Base-by-base conservation (phyloP, 2,113 vertebrate genomes). In the Spilogale gracilis region DNA sequence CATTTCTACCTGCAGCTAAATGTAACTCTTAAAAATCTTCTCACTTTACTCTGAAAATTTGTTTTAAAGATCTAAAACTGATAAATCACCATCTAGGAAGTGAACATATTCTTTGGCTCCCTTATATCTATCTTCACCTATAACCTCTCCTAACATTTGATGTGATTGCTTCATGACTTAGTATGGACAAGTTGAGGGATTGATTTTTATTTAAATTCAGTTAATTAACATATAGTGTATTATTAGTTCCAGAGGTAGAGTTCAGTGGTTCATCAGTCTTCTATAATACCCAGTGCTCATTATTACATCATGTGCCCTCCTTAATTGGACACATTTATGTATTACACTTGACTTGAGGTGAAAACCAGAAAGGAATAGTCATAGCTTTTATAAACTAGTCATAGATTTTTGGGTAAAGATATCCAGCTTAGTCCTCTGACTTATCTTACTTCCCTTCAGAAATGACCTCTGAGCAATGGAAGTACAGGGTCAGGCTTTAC, bases 381-480 rank as follows among this genome's bases (percentile, higher is more conserved):
- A 67, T 0, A 90, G 86, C 85, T 69, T 50, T 73, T 91, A 82
- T 90, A 21, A 86, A 74, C 60, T 16, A 50, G 60, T 87, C 65
- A 17, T 80, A 76, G 45, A 83, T 84, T 61, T 97, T 87, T 78
- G 95, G 23, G 85, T 76, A 85, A 92, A 74, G 92, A 52, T 60
- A 67, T 81, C 54, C 58, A 94, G 1, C 45, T 76, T 0, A 92
- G 78, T 86, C 71, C 73, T 95, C 83, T 96, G 27, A 54, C 83
- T 63, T 96, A 82, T 78, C 58, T 94, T 85, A 54, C 81, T 63
- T 96, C 80, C 74, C 61, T 94, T 85, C 71, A 21, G 65, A 87
- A 96, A 92, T 84, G 16, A 18, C 50, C 11, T 23, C 56, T 95
- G 84, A 93, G 67, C 73, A 97, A n/a, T 7, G 56, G 17, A 90